Evolutionary conservation across 37 sponge, comb jelly and placozoan genomes (phyloP), one percentile per base, ranked within the genome.

Genomic region (Aphrocallistes beatrix): DNA sequence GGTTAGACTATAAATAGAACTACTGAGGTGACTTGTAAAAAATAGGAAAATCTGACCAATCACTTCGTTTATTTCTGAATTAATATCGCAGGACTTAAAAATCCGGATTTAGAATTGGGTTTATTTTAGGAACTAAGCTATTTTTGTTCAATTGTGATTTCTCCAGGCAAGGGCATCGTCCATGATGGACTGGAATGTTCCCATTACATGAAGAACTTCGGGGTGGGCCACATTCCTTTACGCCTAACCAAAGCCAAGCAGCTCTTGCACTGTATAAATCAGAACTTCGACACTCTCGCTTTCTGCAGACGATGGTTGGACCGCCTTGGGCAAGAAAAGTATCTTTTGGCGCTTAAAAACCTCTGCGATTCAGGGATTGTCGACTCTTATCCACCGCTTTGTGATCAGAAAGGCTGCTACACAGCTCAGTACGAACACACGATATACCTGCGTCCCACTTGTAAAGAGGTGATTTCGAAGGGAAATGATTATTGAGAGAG

Each of bases 371-470:
- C 87, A 0, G 98, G 98, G n/a, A 93, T 97, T 9, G 91, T 97
- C 37, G 91, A 95, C 38, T 84, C 94, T 37, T 93, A 97, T 87
- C 98, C 98, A 34, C 98, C 98, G 0, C 93, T 97, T 37, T 95
- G 96, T 82, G 98, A 97, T 75, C 51, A 93, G 28, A 91, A 86
- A 82, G 98, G 98, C 39, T 86, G 87, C 86, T 97, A 97, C 87
- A 97, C 98, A 0, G 98, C 98, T 37, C 98, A 97, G 85, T 95
- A 96, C 81, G 98, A 97, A 87, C 98, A 97, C 89, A 97, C 98
- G 69, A 91, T 97, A 3, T 51, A 92, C 16, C 87, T 97, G 42
- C 89, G 93, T 48, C 98, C 98, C 0, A 97, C 98, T 38, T 93
- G 95, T 87, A 97, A 97, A 51, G 98, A 97, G 83, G 93, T 97